Conservation (phyloP, 2,888 invertebrate genomes). For the Thera obeliscata region DNA sequence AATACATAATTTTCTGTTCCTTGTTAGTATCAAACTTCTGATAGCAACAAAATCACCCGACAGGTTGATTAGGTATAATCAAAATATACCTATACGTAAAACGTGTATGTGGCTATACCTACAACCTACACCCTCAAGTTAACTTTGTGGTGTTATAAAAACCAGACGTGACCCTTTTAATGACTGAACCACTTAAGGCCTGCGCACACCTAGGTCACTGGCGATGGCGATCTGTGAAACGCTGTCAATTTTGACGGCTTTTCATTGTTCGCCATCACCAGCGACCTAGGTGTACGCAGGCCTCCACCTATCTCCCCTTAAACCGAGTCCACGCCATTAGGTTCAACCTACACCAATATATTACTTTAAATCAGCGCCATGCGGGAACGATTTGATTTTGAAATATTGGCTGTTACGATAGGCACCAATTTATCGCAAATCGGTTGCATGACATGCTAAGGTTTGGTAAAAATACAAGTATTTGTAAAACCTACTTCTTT, state of each 20-base stretch:
- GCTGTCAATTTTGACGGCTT: no score
- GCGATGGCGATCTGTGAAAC: no score
- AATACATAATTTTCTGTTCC: no score
- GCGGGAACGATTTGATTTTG: conserved; percentile 65
- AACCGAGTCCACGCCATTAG: conserved; percentile 34
- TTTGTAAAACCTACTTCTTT: no score
- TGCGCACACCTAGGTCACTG: no score
- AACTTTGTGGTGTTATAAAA: conserved; percentile 28
- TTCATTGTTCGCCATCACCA: no score
- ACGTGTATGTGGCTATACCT: not conserved
- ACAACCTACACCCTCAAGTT: conserved; percentile 10
- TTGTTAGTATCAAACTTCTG: no score
- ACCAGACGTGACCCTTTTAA: conserved; percentile 34
- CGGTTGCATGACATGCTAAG: conserved; percentile 36
- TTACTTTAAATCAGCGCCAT: conserved; percentile 61
- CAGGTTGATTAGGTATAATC: no score
- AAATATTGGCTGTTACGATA: conserved; percentile 60
- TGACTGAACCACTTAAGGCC: conserved; percentile 18
- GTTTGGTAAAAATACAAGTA: not conserved
- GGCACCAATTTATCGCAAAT: conserved; percentile 47
- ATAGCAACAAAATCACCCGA: no score
- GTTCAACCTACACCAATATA: conserved; percentile 51
- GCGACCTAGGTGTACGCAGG: no score
- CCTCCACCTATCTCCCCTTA: conserved; percentile 22
- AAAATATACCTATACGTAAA: conserved; percentile 3